Conservation (phyloP, 92 coral and sea anemone genomes). For the Epizoanthus fatuus region DNA sequence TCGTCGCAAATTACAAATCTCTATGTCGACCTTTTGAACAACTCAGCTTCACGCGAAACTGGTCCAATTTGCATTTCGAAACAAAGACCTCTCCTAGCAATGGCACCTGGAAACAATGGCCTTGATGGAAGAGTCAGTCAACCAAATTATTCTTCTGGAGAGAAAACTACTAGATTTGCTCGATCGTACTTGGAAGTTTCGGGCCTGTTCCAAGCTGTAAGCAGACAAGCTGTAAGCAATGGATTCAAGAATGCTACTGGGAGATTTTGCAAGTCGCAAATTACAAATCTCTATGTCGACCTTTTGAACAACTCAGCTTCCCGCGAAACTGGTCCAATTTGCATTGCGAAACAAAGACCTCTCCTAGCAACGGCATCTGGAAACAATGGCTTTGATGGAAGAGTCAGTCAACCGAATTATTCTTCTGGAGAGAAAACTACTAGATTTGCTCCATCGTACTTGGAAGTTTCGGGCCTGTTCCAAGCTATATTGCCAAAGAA, state of each 20-base stretch:
- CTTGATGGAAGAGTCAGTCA: no score
- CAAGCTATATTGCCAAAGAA: no score
- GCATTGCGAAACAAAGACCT: constrained; percentile 15
- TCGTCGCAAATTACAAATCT: constrained; percentile 1
- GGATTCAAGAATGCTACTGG: background rate
- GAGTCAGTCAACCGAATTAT: no score
- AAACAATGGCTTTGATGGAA: no score
- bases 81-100: constrained; percentile 12
- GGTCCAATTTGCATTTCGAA: constrained; percentile 3
- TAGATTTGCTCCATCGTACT: no score
- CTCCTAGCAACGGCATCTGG: background rate
- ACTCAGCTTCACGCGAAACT: constrained; percentile 6
- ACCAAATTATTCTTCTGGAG: no score
- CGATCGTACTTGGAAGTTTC: no score
- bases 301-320: background rate
- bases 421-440: no score
- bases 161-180: no score
- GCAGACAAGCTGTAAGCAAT: background rate
- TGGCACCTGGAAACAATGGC: background rate
- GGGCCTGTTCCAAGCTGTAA: no score
- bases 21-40: constrained; percentile 1
- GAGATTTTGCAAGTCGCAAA: constrained; percentile 15
- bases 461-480: no score
- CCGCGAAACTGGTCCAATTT: constrained; percentile 4
- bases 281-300: constrained; percentile 9